Evolutionary conservation across 1,140 invertebrate species (phyloP), one percentile per base, ranked within the genome.

Genomic region (Eufriesea mexicana): DNA sequence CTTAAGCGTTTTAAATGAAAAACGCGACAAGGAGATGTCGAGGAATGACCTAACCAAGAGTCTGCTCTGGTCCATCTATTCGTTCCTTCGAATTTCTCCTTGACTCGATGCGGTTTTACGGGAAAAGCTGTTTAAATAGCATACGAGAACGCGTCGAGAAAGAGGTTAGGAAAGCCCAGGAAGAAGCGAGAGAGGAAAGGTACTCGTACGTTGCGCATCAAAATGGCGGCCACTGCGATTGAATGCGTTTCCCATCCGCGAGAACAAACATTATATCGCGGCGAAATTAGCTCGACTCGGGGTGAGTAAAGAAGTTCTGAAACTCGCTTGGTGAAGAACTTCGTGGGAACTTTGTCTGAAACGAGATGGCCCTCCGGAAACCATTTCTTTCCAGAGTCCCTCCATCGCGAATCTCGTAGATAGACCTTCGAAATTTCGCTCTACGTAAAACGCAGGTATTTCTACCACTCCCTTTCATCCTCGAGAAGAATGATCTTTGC

Each of bases 221-320:
- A 55, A 45, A 57, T 23, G 54, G 14, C 23, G 51, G 28, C 12
- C 25, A 16, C 5, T 2, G 10, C 45, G 51, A 6, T 14, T 51
- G 25, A 47, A 49, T 49, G 45, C 51, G 51, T 72, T 42, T 55
- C 23, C 20, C 25, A 25, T 42, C 18, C 18, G 28, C 35, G 35
- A 57, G 35, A 57, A 73, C 71, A 73, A 73, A 73, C 71, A 23
- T 55, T 72, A 72, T 57, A 20, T 57, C 71, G 51, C 10, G 51
- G 54, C 71, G 54, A 73, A 73, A 73, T 73, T 73, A 42, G 70
- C 42, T 72, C 47, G 25, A 7, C 35, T 2, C 51, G 35, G 35
- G 61, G 28, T 35, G 16, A 42, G 54, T 23, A 18, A 55, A 73
- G 23, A 72, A 73, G 71, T 73, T 73, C n/a, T 55, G 28, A 42